Conservation (phyloP, 1,140 invertebrate species). For the Homalodisca vitripennis region DNA sequence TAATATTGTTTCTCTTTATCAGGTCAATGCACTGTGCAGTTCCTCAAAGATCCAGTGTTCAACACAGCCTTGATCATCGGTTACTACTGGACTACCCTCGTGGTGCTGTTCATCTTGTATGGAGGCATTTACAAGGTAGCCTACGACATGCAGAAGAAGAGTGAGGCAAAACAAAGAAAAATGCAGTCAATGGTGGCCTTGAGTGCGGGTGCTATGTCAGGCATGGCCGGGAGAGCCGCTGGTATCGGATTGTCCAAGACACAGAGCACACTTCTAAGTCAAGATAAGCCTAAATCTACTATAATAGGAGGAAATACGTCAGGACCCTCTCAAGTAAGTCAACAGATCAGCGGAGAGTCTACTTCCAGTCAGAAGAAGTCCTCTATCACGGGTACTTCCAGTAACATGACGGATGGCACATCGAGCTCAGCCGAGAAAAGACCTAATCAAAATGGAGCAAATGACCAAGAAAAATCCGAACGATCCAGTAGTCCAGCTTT, state of each 20-base stretch:
- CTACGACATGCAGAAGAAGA: conserved; percentile 97
- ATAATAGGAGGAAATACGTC: conserved; percentile 30
- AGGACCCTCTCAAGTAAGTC: conserved; percentile 31
- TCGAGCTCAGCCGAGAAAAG: conserved; percentile 35
- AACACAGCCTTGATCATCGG: conserved; percentile 97
- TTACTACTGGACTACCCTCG: conserved; percentile 96
- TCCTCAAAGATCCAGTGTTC: conserved; percentile 96
- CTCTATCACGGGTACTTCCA: conserved; percentile 41
- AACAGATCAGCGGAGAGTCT: conserved; percentile 50
- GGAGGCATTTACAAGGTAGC: conserved; percentile 98
- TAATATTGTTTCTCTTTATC: not conserved
- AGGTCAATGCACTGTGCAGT: conserved; percentile 95
- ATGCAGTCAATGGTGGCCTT: conserved; percentile 92
- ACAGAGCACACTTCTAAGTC: conserved; percentile 66
- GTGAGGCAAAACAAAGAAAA: conserved; percentile 90
- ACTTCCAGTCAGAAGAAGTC: conserved; percentile 63
- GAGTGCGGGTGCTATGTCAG: conserved; percentile 82
- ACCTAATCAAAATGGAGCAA: conserved; percentile 33
- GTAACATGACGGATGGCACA: conserved; percentile 29
- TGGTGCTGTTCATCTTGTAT: conserved; percentile 93
- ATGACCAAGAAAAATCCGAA: conserved; percentile 70
- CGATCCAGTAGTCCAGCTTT: conserved; percentile 93
- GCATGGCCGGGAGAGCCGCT: conserved; percentile 83
- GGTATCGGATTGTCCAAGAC: conserved; percentile 80
- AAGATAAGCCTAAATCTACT: conserved; percentile 62